phyloP scores from a whole-genome alignment of 2,888 invertebrate genomes.

The Andrena trimmerana region DNA sequence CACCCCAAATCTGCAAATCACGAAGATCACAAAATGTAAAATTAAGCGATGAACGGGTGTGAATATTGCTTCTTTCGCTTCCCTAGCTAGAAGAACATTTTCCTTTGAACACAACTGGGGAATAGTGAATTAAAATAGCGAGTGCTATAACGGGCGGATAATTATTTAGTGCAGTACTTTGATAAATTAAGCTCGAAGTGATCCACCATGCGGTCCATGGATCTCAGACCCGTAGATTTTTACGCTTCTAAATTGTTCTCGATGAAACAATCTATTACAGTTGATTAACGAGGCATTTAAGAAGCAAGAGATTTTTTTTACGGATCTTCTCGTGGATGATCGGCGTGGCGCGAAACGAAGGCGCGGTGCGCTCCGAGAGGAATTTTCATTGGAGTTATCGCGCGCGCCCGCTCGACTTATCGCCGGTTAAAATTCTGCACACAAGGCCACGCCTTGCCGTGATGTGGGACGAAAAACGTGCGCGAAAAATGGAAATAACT shows the following conservation, averaged over 20 bases:
- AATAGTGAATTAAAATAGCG: slow-evolving; percentile 22
- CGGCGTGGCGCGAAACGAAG: neutral
- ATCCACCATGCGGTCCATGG: no score
- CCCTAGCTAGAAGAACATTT: neutral
- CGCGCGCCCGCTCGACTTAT: slow-evolving; percentile 29
- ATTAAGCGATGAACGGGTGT: no score
- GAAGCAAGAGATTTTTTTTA: slow-evolving; percentile 19
- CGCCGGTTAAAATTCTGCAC: slow-evolving; percentile 54
- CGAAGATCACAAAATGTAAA: no score
- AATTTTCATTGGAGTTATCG: slow-evolving; percentile 54
- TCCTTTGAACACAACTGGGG: neutral
- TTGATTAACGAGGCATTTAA: slow-evolving; percentile 25
- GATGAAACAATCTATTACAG: slow-evolving; percentile 20
- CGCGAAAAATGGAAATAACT: slow-evolving; percentile 23
- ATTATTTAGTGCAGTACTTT: slow-evolving; percentile 51
- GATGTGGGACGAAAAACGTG: slow-evolving; percentile 32
- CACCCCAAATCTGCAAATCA: no score
- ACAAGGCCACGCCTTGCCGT: slow-evolving; percentile 46
- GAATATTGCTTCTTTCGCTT: neutral
- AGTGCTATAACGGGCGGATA: slow-evolving; percentile 42
- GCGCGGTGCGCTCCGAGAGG: slow-evolving; percentile 20
- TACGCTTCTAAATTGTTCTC: slow-evolving; percentile 32
- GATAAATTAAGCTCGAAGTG: neutral
- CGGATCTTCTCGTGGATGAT: neutral
- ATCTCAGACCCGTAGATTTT: neutral